Percentiles rank a stretch among this genome's conserved stretches.
phyloP scores from a whole-genome alignment of 2,113 vertebrate species.

The Ochotona princeps region DNA sequence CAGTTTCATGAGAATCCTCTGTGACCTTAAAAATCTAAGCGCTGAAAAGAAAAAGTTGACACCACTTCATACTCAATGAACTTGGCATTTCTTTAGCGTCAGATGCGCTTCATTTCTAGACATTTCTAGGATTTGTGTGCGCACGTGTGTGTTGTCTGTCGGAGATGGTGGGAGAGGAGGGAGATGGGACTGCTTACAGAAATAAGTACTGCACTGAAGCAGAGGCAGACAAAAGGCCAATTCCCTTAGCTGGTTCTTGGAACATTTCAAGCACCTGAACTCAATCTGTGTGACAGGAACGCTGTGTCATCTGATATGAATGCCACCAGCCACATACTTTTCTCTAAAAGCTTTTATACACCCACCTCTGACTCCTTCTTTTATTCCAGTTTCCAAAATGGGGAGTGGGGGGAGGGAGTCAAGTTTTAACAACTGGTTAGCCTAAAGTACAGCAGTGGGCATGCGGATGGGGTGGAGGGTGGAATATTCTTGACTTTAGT shows the following conservation, averaged over 20 bases:
- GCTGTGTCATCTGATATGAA: conserved; percentile 77
- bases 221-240: conserved; percentile 69
- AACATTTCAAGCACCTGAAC: conserved; percentile 72
- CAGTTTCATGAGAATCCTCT: conserved; percentile 42
- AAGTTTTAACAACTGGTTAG: conserved; percentile 74
- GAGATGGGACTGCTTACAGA: background rate
- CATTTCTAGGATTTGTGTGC: background rate
- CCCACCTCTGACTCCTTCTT: conserved; percentile 63
- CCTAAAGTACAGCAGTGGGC: background rate
- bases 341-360: conserved; percentile 75
- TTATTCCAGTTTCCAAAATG: conserved; percentile 75
- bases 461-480: background rate
- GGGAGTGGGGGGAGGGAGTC: conserved; percentile 51
- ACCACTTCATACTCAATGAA: conserved; percentile 40
- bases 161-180: background rate
- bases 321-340: conserved; percentile 75
- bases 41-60: conserved; percentile 24
- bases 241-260: conserved; percentile 54
- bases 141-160: too few species aligned
- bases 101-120: conserved; percentile 45
- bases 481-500: conserved; percentile 61
- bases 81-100: conserved; percentile 37
- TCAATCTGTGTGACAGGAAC: conserved; percentile 73
- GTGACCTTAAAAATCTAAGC: conserved; percentile 47
- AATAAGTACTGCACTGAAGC: conserved; percentile 22